Conservation (phyloP, 2,113 vertebrate genomes). For the Aphelocoma coerulescens region DNA sequence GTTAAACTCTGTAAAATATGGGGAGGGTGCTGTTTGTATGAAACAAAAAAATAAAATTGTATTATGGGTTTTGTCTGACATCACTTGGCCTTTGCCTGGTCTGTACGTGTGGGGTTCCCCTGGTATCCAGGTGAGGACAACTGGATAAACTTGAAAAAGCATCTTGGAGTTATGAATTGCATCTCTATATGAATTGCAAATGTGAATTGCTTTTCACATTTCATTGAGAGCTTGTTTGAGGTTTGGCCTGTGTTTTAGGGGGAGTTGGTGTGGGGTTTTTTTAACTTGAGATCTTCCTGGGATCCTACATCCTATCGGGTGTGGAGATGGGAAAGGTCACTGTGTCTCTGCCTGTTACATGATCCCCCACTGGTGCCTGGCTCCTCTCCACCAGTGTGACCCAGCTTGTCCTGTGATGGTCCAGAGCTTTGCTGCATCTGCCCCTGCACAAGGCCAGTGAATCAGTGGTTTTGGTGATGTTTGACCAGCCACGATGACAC, state of each 20-base stretch:
- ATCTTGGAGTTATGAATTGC: not conserved
- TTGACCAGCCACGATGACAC: not conserved
- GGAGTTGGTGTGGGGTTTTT: not conserved
- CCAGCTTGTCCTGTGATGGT: not conserved
- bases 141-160: not conserved
- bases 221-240: not conserved
- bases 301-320: fast-evolving
- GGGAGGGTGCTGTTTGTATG: not conserved
- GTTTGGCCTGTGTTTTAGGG: not conserved
- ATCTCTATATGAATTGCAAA: not conserved
- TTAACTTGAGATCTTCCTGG: not conserved
- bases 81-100: not conserved
- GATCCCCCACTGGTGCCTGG: fast-evolving
- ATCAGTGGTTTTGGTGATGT: not conserved
- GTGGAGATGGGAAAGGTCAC: not conserved
- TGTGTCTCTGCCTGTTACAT: fast-evolving
- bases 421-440: not conserved
- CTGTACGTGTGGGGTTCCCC: fast-evolving
- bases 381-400: not conserved
- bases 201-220: not conserved
- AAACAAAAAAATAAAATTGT: constrained; percentile 12
- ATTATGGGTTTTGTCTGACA: not conserved
- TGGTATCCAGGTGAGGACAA: fast-evolving
- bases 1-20: not conserved
- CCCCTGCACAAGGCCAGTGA: not conserved